Evolutionary conservation across 2,113 vertebrate species (phyloP), one percentile per base, ranked within the genome.

Genomic region (Aegotheles bennettii): DNA sequence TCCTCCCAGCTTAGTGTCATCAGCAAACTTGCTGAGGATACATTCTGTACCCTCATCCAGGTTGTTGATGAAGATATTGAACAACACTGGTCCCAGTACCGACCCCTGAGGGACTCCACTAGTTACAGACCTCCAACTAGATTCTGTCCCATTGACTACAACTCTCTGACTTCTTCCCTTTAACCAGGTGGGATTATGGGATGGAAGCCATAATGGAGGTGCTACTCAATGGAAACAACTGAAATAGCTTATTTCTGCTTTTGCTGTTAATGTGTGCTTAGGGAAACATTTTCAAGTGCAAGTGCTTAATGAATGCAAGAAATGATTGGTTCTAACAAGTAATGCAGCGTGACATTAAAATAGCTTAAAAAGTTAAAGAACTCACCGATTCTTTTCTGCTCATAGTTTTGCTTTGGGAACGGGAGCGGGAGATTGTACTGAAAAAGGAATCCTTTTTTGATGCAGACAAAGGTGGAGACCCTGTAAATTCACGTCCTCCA

Each of bases 381-480:
- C 99, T 98, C 97, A 99, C 99, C 85, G 97, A 98, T 85, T 99
- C 99, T 93, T 98, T 99, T 91, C 98, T 98, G 96, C 98, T 98
- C 98, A 99, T 98, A 28, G 98, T 98, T 98, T 99, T 99, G 98
- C 99, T 99, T 94, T 99, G 99, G 51, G 99, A 99, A 76, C 99
- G 99, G 6, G 99, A 99, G 50, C 99, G 99, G n/a, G 98, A 99
- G 97, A 99, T 99, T 51, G 95, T 98, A 97, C 98, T 98, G 95
- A 99, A 99, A 97, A 99, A 99, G 16, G 99, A 99, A 68, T 99
- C 99, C 89, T 99, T 99, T 96, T 99, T 99, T 47, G 98, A 97
- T 70, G 99, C 98, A 24, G 99, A 99, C 35, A 98, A 96, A 35
- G 99, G 99, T 9, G 99, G 99, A 45, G 99, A 99, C 9, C 98